These are phyloP conservation scores for Ellobium chinense DNA, from an alignment of 2,888 invertebrate genomes.

Conservation along the genomic window DNA sequence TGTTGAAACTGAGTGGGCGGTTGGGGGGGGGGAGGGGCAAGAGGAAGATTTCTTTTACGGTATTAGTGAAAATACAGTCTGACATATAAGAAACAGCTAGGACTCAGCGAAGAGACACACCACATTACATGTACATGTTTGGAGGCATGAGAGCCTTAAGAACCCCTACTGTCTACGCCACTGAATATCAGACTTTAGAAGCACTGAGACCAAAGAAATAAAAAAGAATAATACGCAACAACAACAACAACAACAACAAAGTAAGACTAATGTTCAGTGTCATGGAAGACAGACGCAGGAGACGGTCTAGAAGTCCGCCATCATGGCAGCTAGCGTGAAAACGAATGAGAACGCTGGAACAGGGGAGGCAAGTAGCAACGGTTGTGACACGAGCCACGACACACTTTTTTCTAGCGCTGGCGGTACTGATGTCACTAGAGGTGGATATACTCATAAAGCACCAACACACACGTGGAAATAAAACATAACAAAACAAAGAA, in stretches of 20 bases:
- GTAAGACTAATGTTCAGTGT: background rate
- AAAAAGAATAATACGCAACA: background rate
- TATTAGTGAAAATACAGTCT: too few relatives aligned
- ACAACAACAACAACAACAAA: background rate
- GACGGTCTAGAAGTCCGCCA: background rate
- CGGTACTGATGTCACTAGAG: conserved; percentile 3
- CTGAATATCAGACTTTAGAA: too few relatives aligned
- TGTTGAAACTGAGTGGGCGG: too few relatives aligned
- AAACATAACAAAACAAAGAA: too few relatives aligned
- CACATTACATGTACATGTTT: too few relatives aligned
- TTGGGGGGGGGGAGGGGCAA: too few relatives aligned
- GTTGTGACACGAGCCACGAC: background rate
- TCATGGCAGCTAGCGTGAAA: background rate
- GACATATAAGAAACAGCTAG: too few relatives aligned
- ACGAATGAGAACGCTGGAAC: background rate
- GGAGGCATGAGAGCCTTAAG: too few relatives aligned
- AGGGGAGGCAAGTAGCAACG: background rate
- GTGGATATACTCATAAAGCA: conserved; percentile 10
- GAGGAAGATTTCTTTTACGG: too few relatives aligned
- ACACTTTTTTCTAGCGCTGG: background rate
- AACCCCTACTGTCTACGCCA: too few relatives aligned
- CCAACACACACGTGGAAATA: too few relatives aligned
- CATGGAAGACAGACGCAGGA: background rate
- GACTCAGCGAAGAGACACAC: too few relatives aligned
- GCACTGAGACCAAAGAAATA: background rate